phyloP scores from a whole-genome alignment of 2,888 invertebrate species.

The Philaethria dido region DNA sequence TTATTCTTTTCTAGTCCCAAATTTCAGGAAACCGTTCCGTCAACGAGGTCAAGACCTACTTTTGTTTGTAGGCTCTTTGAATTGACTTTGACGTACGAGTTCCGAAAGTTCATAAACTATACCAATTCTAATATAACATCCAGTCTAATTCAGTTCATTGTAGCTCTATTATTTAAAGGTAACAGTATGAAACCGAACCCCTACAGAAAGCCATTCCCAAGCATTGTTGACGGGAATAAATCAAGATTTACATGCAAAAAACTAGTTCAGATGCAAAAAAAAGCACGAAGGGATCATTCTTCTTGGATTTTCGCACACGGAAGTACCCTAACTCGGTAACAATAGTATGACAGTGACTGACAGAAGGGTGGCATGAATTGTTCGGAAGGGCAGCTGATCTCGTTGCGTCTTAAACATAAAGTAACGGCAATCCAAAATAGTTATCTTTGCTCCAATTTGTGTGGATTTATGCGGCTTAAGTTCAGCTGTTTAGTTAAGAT shows the following conservation, averaged over 20 bases:
- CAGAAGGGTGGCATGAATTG: slow-evolving; percentile 68
- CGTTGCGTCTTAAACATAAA: slow-evolving; percentile 41
- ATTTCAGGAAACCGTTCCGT: background rate
- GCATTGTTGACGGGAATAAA: slow-evolving; percentile 81
- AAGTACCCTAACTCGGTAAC: slow-evolving; percentile 72
- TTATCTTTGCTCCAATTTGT: slow-evolving; percentile 54
- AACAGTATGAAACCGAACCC: slow-evolving; percentile 46
- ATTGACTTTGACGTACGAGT: slow-evolving; percentile 13
- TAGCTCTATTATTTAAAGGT: slow-evolving; percentile 52
- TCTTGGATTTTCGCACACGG: slow-evolving; percentile 74
- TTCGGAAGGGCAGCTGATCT: slow-evolving; percentile 67
- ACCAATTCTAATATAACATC: slow-evolving; percentile 40
- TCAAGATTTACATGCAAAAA: slow-evolving; percentile 79
- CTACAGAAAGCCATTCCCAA: slow-evolving; percentile 63
- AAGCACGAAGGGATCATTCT: slow-evolving; percentile 60
- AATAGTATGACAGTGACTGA: slow-evolving; percentile 67
- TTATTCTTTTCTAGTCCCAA: background rate
- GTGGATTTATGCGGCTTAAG: slow-evolving; percentile 44
- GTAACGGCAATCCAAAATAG: slow-evolving; percentile 44
- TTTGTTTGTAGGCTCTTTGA: slow-evolving; percentile 8
- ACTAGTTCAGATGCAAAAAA: slow-evolving; percentile 64
- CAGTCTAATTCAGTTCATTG: slow-evolving; percentile 65
- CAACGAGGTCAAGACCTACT: slow-evolving; percentile 18
- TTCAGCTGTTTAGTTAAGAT: slow-evolving; percentile 35
- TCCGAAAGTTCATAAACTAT: slow-evolving; percentile 8